phyloP scores from a whole-genome alignment of 2,888 invertebrate genomes.

The Steinernema hermaphroditum region DNA sequence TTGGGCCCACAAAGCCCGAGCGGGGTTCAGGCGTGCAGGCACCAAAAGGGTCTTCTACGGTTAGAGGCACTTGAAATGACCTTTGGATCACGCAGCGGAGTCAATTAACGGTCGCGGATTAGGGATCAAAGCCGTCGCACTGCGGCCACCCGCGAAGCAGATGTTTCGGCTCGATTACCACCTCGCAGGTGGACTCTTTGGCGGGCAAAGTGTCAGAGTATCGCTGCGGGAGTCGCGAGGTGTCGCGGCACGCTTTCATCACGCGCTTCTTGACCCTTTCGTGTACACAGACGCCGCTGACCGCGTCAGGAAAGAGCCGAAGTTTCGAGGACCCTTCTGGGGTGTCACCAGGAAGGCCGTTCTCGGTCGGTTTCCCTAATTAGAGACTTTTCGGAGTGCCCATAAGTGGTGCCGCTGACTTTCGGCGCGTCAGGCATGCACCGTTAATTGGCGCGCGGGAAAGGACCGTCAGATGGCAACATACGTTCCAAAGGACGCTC shows the following conservation, averaged over 20 bases:
- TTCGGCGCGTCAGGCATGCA: background rate
- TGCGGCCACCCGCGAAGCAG: conserved; percentile 16
- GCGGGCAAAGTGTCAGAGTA: background rate
- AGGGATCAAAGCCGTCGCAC: conserved; percentile 9
- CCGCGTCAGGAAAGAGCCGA: background rate
- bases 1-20: background rate
- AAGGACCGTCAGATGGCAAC: conserved; percentile 24
- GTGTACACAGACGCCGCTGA: background rate
- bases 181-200: background rate
- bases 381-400: background rate
- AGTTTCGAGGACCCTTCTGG: background rate
- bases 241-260: conserved; percentile 1
- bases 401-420: background rate
- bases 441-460: background rate
- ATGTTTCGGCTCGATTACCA: conserved; percentile 17
- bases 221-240: background rate
- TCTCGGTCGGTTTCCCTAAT: conserved; percentile 3
- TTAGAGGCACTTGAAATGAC: too few relatives aligned
- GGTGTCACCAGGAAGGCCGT: background rate
- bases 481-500: background rate
- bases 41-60: too few relatives aligned
- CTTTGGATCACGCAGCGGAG: too few relatives aligned
- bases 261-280: conserved; percentile 18
- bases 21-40: too few relatives aligned
- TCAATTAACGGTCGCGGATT: too few relatives aligned